These are phyloP conservation scores for Megaustenia siamemsis DNA, from an alignment of 2,888 invertebrate genomes.

Conservation along the genomic window DNA sequence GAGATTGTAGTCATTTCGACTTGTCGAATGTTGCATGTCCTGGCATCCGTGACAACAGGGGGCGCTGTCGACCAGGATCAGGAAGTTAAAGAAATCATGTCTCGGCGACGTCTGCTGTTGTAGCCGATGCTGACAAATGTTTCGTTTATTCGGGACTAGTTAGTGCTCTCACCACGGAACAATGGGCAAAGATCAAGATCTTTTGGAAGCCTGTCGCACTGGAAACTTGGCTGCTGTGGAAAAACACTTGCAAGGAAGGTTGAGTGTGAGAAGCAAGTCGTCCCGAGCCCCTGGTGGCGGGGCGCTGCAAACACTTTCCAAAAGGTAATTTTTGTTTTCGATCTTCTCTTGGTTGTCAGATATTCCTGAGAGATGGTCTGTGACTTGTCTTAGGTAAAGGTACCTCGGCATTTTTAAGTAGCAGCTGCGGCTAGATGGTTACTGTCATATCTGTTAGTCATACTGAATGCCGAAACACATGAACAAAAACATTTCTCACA, in stretches of 20 bases:
- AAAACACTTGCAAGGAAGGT: constrained; percentile 87
- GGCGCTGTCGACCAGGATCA: constrained; percentile 37
- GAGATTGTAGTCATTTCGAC: too few species aligned
- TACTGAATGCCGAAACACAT: too few species aligned
- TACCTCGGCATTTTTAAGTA: too few species aligned
- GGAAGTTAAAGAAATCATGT: constrained; percentile 41
- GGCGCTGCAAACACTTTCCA: constrained; percentile 42
- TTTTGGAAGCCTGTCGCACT: constrained; percentile 95
- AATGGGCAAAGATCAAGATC: constrained; percentile 98
- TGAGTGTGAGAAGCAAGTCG: constrained; percentile 58
- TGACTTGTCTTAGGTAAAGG: too few species aligned
- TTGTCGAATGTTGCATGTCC: too few species aligned
- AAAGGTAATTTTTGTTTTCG: constrained; percentile 50
- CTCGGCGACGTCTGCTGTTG: constrained; percentile 37
- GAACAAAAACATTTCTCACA: too few species aligned
- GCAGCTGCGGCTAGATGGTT: too few species aligned
- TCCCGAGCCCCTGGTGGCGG: constrained; percentile 37
- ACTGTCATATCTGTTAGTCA: too few species aligned
- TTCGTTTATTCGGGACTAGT: neutral
- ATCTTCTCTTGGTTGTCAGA: too few species aligned
- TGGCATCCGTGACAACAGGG: constrained; percentile 22
- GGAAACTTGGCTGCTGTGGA: constrained; percentile 93
- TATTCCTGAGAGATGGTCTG: too few species aligned
- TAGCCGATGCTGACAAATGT: neutral
- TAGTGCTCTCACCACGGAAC: constrained; percentile 22